A percentile compares a stretch with the other conserved stretches of the same genome.
phyloP scores from a whole-genome alignment of 2,113 vertebrate genomes.

The Odontesthes bonariensis region DNA sequence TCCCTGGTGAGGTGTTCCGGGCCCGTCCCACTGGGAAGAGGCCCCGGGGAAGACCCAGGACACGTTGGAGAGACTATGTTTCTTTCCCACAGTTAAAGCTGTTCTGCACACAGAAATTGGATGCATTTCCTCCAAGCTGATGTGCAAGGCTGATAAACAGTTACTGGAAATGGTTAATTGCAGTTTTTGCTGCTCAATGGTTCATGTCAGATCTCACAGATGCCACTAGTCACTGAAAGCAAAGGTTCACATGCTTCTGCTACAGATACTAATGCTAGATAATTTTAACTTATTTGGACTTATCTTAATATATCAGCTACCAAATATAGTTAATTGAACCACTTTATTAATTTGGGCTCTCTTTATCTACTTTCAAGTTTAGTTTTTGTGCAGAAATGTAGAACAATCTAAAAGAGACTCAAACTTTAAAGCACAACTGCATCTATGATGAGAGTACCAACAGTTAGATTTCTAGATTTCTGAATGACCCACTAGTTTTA shows the following conservation, averaged over 20 bases:
- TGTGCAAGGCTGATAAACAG: too few species aligned
- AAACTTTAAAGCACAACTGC: too few species aligned
- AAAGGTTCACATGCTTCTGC: neutral
- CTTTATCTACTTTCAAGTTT: neutral
- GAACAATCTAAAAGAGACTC: neutral
- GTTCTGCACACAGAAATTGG: too few species aligned
- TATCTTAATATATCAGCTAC: neutral
- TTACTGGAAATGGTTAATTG: too few species aligned
- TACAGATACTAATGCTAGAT: neutral
- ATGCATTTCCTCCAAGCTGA: too few species aligned
- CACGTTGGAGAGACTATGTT: too few species aligned
- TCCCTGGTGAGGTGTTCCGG: too few species aligned
- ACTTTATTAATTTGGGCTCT: neutral
- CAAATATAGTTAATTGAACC: neutral
- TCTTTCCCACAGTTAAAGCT: too few species aligned
- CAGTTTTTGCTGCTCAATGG: neutral
- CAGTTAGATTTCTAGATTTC: too few species aligned
- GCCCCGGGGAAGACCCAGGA: too few species aligned
- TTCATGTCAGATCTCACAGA: neutral
- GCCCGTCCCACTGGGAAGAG: too few species aligned
- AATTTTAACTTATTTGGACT: neutral
- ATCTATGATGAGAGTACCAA: neutral
- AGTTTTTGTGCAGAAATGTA: neutral
- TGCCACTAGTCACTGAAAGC: too few species aligned
- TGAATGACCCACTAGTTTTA: slow-evolving; percentile 30